Percentiles rank a stretch among this genome's conserved stretches.
Conservation (phyloP, 2,797 vertebrate species). For the Eulemur mongoz region DNA sequence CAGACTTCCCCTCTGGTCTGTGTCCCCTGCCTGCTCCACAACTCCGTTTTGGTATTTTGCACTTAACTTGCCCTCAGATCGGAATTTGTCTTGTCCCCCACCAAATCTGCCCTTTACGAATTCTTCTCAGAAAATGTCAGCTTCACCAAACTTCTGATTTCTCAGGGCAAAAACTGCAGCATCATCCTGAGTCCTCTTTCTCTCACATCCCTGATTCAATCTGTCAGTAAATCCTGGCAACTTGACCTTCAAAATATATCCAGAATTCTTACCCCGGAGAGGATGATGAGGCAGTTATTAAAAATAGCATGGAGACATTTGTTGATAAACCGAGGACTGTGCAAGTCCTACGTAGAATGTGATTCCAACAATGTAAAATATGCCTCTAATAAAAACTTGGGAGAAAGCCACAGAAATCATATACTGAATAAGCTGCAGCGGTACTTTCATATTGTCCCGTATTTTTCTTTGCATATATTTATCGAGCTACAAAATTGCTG, state of each 20-base stretch:
- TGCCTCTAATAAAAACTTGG: not conserved
- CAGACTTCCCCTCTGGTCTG: not conserved
- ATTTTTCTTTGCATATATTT: constrained; percentile 21
- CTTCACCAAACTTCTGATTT: not conserved
- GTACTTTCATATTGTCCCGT: not conserved
- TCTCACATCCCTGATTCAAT: not conserved
- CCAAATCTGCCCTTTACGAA: not conserved
- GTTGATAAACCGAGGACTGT: not conserved
- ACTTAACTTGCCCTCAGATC: not conserved
- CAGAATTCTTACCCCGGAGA: not conserved
- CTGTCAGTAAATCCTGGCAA: not conserved
- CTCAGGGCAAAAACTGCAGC: not conserved
- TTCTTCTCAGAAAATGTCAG: constrained; percentile 8
- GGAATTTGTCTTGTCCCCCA: not conserved
- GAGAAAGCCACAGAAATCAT: constrained; percentile 17
- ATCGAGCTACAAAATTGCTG: not conserved
- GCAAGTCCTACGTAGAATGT: not conserved
- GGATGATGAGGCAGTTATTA: not conserved
- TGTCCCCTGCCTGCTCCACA: not conserved
- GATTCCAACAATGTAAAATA: not conserved
- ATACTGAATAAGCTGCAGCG: not conserved
- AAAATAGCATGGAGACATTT: constrained; percentile 11
- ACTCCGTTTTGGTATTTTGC: not conserved
- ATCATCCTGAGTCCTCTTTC: not conserved
- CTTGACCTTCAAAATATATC: not conserved